Evolutionary conservation across 1,140 invertebrate species (phyloP).

Genomic region (Bombus haemorrhoidalis): DNA sequence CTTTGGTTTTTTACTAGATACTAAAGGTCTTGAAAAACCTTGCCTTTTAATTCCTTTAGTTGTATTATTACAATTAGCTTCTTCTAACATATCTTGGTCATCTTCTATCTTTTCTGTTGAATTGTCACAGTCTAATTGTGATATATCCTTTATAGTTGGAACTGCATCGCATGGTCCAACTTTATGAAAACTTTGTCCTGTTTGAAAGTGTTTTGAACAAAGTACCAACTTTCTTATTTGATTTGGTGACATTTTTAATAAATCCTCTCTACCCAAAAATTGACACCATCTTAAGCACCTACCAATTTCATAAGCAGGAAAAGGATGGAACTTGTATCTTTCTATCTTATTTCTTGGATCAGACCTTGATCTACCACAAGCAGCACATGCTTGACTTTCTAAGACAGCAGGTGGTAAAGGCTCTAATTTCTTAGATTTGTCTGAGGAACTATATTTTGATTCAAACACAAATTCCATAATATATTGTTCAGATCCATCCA

Average conservation of each 20-base stretch:
- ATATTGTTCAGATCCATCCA: slow-evolving; percentile 56
- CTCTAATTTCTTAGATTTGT: slow-evolving; percentile 68
- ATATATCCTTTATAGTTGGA: slow-evolving; percentile 72
- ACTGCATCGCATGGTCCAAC: slow-evolving; percentile 79
- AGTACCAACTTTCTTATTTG: slow-evolving; percentile 80
- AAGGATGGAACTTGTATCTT: slow-evolving; percentile 80
- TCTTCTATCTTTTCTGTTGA: slow-evolving; percentile 45
- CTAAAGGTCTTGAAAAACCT: slow-evolving; percentile 66
- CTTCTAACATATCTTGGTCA: slow-evolving; percentile 52
- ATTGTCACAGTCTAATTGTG: slow-evolving; percentile 13
- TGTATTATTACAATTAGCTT: slow-evolving; percentile 19
- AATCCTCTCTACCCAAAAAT: slow-evolving; percentile 79
- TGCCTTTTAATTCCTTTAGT: slow-evolving; percentile 59
- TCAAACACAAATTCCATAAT: slow-evolving; percentile 58
- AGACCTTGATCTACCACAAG: slow-evolving; percentile 76
- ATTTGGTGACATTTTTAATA: slow-evolving; percentile 82
- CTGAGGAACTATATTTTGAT: slow-evolving; percentile 57
- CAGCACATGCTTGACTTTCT: slow-evolving; percentile 80
- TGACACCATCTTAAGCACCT: slow-evolving; percentile 81
- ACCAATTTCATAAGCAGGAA: slow-evolving; percentile 81
- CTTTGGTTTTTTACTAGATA: slow-evolving; percentile 81
- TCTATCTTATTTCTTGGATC: slow-evolving; percentile 78
- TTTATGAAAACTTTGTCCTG: slow-evolving; percentile 78
- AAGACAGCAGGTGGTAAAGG: slow-evolving; percentile 72
- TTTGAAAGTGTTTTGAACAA: slow-evolving; percentile 80